Base-by-base conservation (phyloP, 92 coral and sea anemone genomes). In the Nematostella vectensis region DNA sequence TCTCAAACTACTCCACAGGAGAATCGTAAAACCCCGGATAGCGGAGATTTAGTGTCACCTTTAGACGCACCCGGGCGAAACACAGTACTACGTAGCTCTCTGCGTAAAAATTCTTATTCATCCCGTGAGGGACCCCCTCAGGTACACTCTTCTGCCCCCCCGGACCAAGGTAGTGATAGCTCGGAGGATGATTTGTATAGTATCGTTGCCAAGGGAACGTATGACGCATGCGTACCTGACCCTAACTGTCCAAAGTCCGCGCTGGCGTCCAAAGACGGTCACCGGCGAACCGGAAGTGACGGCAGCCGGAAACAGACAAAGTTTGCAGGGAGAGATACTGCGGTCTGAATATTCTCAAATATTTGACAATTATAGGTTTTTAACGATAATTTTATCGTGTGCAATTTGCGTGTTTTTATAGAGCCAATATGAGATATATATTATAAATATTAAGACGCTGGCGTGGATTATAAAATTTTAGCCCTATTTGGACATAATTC, bases 161-260 rank as follows among this genome's bases (percentile, higher is more conserved):
- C 83, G 59, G 88, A 81, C 31, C 67, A 50, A 59, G 67, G 71
- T 51, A 71, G 78, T 37, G 95, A 85, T 62, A 85, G 95, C 59
- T 85, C 95, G 33, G 95, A 85, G 31, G 95, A 85, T 57, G 95
- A 85, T 69, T 87, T 85, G 54, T 85, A 80, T 76, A 85, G 95
- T 67, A 82, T 85, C 50, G 95, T 85, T 79, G 88, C 95, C 30
- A 85, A 85, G 78, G 94, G 95, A 55, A 31, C 55, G 51, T 85
- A 85, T 76, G 66, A 61, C 23, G 80, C 88, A 11, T 88, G 72
- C 18, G 79, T 71, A 17, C 82, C 88, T 31, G 88, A 76, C 33
- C 76, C 81, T 23, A 43, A 60, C 52, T 69, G 67, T 22, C 71
- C 42, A 28, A 42, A 42, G 27, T 22, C 62, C 48, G 49, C 21